A percentile compares a stretch with the other conserved stretches of the same genome.
These are phyloP conservation scores for Prietella phreatophila DNA, from an alignment of 2,113 vertebrate species.

Conservation along the genomic window DNA sequence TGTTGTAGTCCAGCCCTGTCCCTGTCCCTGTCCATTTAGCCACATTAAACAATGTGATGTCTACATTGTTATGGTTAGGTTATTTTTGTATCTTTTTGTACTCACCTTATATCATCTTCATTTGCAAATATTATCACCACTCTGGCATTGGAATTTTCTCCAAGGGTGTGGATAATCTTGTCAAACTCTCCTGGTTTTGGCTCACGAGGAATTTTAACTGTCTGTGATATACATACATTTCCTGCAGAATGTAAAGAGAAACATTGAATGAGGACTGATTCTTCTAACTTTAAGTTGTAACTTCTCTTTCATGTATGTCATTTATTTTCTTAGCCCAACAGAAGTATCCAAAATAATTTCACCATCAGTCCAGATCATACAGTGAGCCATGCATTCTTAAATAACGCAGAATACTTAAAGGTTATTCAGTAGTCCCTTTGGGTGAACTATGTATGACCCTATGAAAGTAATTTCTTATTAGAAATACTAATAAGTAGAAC, in stretches of 20 bases:
- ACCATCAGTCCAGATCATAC: neutral
- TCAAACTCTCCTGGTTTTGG: constrained; percentile 91
- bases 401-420: neutral
- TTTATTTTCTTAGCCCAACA: neutral
- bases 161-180: constrained; percentile 89
- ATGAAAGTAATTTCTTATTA: neutral
- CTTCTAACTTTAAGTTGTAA: neutral
- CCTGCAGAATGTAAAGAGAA: constrained; percentile 68
- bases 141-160: constrained; percentile 92
- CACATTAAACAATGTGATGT: neutral
- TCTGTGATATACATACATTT: constrained; percentile 94
- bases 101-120: constrained; percentile 95
- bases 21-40: neutral
- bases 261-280: neutral
- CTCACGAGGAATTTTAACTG: constrained; percentile 94
- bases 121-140: constrained; percentile 96
- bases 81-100: neutral
- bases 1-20: neutral
- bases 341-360: neutral
- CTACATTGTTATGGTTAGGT: neutral
- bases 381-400: neutral
- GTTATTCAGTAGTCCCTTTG: neutral
- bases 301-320: constrained; percentile 9
- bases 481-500: neutral
- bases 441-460: neutral